A percentile compares a stretch with the other conserved stretches of the same genome.
Conservation (phyloP, 2,888 invertebrate species). For the Norana najaformis region DNA sequence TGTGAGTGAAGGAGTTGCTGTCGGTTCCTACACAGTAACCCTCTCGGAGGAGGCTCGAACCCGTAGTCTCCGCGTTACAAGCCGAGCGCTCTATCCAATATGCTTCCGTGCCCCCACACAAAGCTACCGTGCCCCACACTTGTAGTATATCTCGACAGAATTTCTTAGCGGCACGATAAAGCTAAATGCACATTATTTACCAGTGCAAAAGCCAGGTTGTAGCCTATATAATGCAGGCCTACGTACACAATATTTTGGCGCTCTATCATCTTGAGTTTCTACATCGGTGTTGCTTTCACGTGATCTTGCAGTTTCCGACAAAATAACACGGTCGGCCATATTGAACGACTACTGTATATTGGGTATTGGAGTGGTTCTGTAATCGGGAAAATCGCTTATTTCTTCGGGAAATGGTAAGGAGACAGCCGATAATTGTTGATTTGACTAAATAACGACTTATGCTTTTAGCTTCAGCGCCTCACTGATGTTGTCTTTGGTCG, state of each 20-base stretch:
- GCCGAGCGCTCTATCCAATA: no score
- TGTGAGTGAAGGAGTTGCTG: no score
- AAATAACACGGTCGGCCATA: conserved; percentile 1
- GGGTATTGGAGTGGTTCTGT: background rate
- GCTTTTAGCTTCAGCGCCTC: background rate
- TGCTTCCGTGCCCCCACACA: no score
- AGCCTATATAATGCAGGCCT: no score
- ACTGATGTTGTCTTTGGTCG: background rate
- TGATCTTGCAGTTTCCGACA: conserved; percentile 13
- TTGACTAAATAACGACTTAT: background rate
- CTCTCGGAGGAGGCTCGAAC: no score
- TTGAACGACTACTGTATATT: background rate
- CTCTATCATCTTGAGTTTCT: background rate
- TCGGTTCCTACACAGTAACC: no score
- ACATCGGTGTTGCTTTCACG: background rate
- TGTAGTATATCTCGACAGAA: no score
- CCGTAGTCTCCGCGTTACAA: no score
- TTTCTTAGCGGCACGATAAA: no score
- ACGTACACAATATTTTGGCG: background rate
- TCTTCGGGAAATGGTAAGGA: background rate
- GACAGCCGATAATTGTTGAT: background rate
- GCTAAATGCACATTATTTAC: no score
- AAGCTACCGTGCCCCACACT: no score
- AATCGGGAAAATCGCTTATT: background rate
- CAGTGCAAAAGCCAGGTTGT: no score